Evolutionary conservation across 2,888 invertebrate genomes (phyloP).

Genomic region (Watsonalla binaria): DNA sequence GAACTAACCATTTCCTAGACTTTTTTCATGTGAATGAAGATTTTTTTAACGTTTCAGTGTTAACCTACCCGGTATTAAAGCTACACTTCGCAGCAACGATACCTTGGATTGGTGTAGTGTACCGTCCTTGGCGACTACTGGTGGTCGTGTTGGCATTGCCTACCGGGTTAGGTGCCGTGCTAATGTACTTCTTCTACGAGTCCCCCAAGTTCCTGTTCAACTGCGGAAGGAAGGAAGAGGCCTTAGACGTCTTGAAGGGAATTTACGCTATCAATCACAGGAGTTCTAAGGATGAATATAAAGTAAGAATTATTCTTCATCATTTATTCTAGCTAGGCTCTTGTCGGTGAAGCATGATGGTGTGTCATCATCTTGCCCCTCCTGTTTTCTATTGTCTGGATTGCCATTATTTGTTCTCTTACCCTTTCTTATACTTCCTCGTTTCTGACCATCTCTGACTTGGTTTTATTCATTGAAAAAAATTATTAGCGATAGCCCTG

Average conservation of each 20-base stretch:
- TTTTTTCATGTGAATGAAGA: slow-evolving; percentile 18
- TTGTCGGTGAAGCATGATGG: neutral
- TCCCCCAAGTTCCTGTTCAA: slow-evolving; percentile 87
- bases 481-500: no score
- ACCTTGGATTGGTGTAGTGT: slow-evolving; percentile 70
- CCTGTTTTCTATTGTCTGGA: no score
- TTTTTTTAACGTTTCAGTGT: slow-evolving; percentile 54
- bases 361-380: neutral
- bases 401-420: no score
- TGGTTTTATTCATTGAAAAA: no score
- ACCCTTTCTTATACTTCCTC: no score
- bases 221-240: slow-evolving; percentile 79
- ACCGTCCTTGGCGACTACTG: slow-evolving; percentile 87
- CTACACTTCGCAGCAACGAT: slow-evolving; percentile 57
- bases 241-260: slow-evolving; percentile 67
- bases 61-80: slow-evolving; percentile 83
- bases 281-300: slow-evolving; percentile 38
- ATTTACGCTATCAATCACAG: slow-evolving; percentile 56
- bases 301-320: slow-evolving; percentile 28
- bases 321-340: no score
- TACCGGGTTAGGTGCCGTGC: slow-evolving; percentile 74
- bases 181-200: slow-evolving; percentile 82
- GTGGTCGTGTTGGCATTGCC: slow-evolving; percentile 71
- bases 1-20: neutral
- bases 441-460: no score